These are phyloP conservation scores for Sogatella furcifera DNA, from an alignment of 1,140 invertebrate genomes.

Conservation along the genomic window DNA sequence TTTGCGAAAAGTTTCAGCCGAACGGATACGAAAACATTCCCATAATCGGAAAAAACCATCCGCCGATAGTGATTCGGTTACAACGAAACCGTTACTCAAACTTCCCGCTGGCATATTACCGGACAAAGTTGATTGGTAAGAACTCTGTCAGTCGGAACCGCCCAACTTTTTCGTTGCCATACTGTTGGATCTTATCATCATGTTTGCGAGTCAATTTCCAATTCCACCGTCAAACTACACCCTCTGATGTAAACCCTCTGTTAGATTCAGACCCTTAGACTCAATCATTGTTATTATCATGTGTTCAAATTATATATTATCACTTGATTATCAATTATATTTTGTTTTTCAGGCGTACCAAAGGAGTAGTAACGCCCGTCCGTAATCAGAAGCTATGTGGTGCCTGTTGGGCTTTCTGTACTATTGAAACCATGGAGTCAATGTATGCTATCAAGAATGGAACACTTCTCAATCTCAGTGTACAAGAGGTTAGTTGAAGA, in stretches of 20 bases:
- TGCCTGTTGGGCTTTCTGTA: conserved; percentile 81
- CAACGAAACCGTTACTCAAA: conserved; percentile 13
- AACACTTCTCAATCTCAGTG: conserved; percentile 50
- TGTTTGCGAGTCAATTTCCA: no score
- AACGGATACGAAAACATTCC: conserved; percentile 18
- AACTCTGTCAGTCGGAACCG: no score
- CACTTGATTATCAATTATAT: no score
- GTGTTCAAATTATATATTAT: no score
- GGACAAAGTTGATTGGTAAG: conserved; percentile 27
- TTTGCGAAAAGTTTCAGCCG: conserved; percentile 30
- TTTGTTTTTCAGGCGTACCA: conserved; percentile 47
- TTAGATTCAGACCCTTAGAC: no score
- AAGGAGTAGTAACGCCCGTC: conserved; percentile 54
- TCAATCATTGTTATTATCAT: no score
- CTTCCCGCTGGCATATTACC: conserved; percentile 18
- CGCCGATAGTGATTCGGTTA: conserved; percentile 19
- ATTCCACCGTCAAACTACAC: no score
- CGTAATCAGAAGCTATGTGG: conserved; percentile 68
- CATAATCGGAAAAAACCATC: conserved; percentile 19
- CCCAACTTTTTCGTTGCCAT: no score
- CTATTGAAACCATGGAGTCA: conserved; percentile 62
- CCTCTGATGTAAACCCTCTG: no score
- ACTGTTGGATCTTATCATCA: no score
- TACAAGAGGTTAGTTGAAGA: conserved; percentile 56
- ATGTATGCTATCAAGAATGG: conserved; percentile 61